Evolutionary conservation across 2,797 vertebrate species (phyloP).

Genomic region (Poecilia gillii): DNA sequence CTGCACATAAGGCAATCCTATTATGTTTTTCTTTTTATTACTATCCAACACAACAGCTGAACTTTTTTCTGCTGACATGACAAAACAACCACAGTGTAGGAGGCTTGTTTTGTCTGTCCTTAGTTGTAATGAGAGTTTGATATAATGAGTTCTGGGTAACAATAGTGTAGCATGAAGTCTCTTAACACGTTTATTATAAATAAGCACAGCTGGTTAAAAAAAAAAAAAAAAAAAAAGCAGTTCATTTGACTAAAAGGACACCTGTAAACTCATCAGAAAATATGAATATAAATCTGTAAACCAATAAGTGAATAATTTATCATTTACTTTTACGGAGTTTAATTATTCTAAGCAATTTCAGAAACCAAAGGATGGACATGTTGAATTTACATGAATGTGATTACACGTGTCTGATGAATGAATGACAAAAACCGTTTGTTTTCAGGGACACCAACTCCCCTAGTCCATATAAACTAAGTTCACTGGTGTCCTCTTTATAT

Average conservation of each 20-base stretch:
- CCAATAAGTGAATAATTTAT: slow-evolving; percentile 20
- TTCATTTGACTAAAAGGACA: slow-evolving; percentile 22
- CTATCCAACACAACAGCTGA: background rate
- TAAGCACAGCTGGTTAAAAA: slow-evolving; percentile 11
- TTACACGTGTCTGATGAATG: slow-evolving; percentile 22
- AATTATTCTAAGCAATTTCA: slow-evolving; percentile 9
- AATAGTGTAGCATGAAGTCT: slow-evolving; percentile 11
- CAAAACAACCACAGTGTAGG: slow-evolving; percentile 2
- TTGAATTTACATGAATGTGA: slow-evolving; percentile 18
- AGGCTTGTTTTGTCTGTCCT: background rate
- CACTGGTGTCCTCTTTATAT: slow-evolving; percentile 18
- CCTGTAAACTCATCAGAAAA: slow-evolving; percentile 20
- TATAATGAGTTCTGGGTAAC: slow-evolving; percentile 19
- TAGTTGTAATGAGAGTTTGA: slow-evolving; percentile 10
- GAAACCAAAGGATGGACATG: slow-evolving; percentile 4
- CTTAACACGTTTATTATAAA: slow-evolving; percentile 17
- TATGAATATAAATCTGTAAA: background rate
- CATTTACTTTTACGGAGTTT: slow-evolving; percentile 11
- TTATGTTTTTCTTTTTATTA: background rate
- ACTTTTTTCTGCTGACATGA: background rate
- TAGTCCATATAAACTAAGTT: slow-evolving; percentile 36
- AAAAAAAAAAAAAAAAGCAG: background rate
- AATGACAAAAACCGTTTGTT: slow-evolving; percentile 1
- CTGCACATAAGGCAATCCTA: background rate
- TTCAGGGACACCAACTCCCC: slow-evolving; percentile 1